Base-by-base conservation (phyloP, 2,888 invertebrate genomes). In the Spilarctia lutea region DNA sequence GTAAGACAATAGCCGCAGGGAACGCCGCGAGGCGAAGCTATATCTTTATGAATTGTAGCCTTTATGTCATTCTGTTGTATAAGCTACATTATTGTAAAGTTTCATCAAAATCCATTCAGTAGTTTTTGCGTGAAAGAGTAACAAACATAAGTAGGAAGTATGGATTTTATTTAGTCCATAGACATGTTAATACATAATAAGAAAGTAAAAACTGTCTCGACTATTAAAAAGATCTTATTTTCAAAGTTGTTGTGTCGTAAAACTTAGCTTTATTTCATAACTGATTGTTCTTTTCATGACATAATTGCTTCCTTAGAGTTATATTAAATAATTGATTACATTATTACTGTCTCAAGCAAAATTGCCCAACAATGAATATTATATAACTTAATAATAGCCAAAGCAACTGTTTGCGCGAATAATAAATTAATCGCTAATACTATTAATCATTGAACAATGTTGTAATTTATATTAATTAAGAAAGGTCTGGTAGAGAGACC, bases 391-490 rank as follows among this genome's bases (percentile, higher is more conserved):
- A 78, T 79, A 76, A 81, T 63, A 60, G 45, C 77, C 72, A 70
- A 73, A 79, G 79, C 75, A 79, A 79, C 77, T 83, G 78, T 81
- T 83, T 27, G 72, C 35, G 72, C 76, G 76, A 83, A 83, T 75
- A 83, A 83, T 83, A 83, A 85, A 82, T 84, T 87, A 86, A 85
- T 87, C 78, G 83, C 78, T 81, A 78, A 79, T 79, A 77, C 83
- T 80, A 91, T 92, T 91, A 89, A 91, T 92, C 90, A 91, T 87
- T 81, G 86, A 86, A 87, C 88, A 89, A 88, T 89, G 85, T 87
- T 82, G 89, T 88, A 88, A 92, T 92, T 91, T 91, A 91, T 91
- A 92, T 91, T 91, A 92, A 92, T 92, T 91, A 90, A 85, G 85
- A 84, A 83, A 79, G 77, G 63, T n/a, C 75, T n/a, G 68, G 67